These are phyloP conservation scores for Trochalopteron elliotii DNA, from an alignment of 2,113 vertebrate species.

Conservation along the genomic window DNA sequence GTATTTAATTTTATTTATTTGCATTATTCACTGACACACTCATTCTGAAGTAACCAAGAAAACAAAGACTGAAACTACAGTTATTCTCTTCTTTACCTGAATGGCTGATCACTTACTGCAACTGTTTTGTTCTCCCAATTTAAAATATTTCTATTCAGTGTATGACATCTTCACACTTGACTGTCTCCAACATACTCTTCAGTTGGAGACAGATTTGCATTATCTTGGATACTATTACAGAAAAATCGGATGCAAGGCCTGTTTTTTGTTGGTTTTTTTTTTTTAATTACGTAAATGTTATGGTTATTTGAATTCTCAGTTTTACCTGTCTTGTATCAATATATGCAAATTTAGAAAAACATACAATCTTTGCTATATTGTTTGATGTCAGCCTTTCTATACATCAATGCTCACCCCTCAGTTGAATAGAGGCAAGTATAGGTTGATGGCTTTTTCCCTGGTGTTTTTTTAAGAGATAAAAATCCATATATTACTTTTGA, in stretches of 20 bases:
- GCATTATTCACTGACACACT: not conserved
- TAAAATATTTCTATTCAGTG: not conserved
- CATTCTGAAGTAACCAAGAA: not conserved
- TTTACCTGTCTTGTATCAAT: not conserved
- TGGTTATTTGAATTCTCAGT: not conserved
- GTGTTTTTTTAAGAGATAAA: not conserved
- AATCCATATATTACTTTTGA: not conserved
- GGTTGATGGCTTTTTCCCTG: accelerated
- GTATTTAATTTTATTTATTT: not conserved
- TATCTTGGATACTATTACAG: not conserved
- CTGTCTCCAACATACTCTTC: not conserved
- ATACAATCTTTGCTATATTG: not conserved
- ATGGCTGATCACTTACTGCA: not conserved
- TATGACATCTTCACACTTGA: not conserved
- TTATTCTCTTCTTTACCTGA: not conserved
- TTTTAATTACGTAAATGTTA: not conserved
- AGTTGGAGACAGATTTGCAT: not conserved
- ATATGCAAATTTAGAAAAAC: not conserved
- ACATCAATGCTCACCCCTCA: accelerated
- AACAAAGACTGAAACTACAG: not conserved
- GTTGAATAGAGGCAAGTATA: not conserved
- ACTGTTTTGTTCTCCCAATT: not conserved
- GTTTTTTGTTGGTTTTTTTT: not conserved
- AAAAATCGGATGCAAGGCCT: not conserved
- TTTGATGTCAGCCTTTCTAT: not conserved